A percentile compares a stretch with the other conserved stretches of the same genome.
phyloP scores from a whole-genome alignment of 2,113 vertebrate genomes.

The Xiphias gladius region DNA sequence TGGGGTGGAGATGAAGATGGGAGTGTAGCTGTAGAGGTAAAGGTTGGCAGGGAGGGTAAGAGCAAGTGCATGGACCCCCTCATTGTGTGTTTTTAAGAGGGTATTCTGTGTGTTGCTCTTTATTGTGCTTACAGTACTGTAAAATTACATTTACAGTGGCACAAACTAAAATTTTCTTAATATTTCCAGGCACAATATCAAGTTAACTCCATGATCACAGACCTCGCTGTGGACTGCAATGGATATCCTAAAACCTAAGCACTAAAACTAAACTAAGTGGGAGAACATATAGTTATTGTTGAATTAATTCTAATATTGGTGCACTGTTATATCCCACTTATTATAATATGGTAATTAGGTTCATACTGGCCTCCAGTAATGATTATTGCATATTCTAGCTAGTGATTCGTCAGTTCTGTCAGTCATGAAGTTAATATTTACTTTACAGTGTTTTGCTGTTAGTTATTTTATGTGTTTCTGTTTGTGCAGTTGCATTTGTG shows the following conservation, averaged over 20 bases:
- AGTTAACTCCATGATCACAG: no score
- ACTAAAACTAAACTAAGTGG: neutral
- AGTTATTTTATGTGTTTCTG: neutral
- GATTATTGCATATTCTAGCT: neutral
- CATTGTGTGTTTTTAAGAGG: neutral
- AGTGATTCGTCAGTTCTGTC: conserved; percentile 2
- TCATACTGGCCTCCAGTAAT: conserved; percentile 4
- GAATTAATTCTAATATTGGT: neutral
- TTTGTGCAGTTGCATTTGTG: neutral
- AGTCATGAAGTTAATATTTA: conserved; percentile 13
- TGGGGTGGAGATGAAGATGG: neutral
- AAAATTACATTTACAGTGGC: no score
- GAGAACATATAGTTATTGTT: neutral
- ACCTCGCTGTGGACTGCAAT: neutral
- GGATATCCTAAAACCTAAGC: neutral
- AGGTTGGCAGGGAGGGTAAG: conserved; percentile 11
- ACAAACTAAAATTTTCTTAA: no score
- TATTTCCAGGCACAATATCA: no score
- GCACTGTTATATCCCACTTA: neutral
- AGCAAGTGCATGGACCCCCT: neutral
- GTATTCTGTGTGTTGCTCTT: neutral
- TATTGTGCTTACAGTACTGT: neutral
- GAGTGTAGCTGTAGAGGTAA: neutral
- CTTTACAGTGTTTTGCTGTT: neutral
- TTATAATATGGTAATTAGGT: neutral